These are phyloP conservation scores for Nothoprocta perdicaria DNA, from an alignment of 2,113 vertebrate genomes.

Conservation along the genomic window DNA sequence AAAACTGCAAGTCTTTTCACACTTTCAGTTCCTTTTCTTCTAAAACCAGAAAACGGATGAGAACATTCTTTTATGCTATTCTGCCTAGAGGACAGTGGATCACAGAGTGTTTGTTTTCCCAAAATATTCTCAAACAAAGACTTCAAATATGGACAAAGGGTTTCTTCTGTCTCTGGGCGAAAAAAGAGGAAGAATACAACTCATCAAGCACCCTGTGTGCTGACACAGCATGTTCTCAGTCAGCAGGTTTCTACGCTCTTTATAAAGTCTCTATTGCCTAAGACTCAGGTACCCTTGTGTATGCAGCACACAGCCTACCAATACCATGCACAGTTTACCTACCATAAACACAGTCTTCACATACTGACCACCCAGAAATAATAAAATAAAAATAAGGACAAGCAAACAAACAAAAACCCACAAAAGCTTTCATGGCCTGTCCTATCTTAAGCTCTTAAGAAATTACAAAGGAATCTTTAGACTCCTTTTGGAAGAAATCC, in stretches of 20 bases:
- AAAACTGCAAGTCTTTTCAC: not conserved
- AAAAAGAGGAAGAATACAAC: not conserved
- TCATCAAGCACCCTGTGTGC: fast-evolving
- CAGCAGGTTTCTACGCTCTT: not conserved
- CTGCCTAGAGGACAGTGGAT: not conserved
- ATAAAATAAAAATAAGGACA: not conserved
- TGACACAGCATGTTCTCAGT: not conserved
- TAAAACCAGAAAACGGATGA: not conserved
- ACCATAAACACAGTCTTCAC: not conserved
- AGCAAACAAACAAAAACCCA: not conserved
- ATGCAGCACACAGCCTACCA: not conserved
- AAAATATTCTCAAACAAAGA: not conserved
- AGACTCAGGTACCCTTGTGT: not conserved
- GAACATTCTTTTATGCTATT: not conserved
- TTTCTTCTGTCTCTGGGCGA: not conserved
- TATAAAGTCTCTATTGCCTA: not conserved
- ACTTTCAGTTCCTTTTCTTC: not conserved
- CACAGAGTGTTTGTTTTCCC: not conserved
- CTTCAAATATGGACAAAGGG: not conserved
- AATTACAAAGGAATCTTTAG: not conserved
- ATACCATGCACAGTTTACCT: not conserved
- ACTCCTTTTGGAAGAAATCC: not conserved
- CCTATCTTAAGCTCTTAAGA: not conserved
- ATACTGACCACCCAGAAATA: not conserved
- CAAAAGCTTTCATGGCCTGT: not conserved